These are phyloP conservation scores for Callipepla squamata DNA, from an alignment of 2,113 vertebrate genomes.

Conservation along the genomic window DNA sequence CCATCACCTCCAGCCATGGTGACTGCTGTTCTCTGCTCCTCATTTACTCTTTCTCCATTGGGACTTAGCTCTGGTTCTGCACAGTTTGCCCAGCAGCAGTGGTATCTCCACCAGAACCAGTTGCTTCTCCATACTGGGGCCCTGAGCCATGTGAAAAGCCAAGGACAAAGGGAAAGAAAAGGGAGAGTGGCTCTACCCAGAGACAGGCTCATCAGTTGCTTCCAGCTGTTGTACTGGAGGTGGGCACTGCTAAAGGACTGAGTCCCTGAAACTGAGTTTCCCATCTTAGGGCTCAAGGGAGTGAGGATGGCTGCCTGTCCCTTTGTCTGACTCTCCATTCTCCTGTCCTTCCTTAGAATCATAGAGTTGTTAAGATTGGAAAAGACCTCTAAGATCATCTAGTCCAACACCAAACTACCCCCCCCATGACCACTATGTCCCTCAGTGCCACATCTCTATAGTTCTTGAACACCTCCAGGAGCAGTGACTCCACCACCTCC, in stretches of 20 bases:
- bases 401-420: too few species aligned
- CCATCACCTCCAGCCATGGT: not conserved
- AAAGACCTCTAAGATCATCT: too few species aligned
- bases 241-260: not conserved
- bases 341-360: not conserved
- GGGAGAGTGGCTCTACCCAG: not conserved
- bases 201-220: not conserved
- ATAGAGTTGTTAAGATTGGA: too few species aligned
- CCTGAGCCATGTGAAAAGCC: not conserved
- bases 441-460: too few species aligned
- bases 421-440: too few species aligned
- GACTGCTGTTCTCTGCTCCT: not conserved
- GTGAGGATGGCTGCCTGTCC: not conserved
- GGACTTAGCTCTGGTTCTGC: not conserved
- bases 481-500: too few species aligned
- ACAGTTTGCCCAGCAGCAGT: not conserved
- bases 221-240: not conserved
- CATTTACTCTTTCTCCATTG: rapidly evolving
- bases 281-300: not conserved
- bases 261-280: not conserved
- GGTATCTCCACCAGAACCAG: not conserved
- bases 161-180: not conserved
- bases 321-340: not conserved
- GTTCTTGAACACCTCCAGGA: too few species aligned
- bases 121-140: not conserved